Evolutionary conservation across 2,888 invertebrate species (phyloP), one percentile per base, ranked within the genome.

Genomic region (Epirrita christyi): DNA sequence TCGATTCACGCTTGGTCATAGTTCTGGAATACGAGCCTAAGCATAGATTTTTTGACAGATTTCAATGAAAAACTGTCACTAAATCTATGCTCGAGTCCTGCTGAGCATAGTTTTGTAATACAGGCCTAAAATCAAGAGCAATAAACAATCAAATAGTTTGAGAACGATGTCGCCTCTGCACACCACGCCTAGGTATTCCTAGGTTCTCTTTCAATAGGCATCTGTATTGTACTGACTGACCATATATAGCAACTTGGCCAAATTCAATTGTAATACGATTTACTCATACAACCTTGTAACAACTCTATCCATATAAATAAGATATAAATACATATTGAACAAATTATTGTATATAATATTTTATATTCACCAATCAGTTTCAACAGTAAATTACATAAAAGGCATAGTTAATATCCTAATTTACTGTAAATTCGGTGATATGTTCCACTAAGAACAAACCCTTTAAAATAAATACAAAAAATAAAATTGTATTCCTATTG

Each of bases 341-440:
- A 46, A 53, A 46, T 27, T n/a, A 45, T 42, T 28, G 55, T 32
- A 49, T 38, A 50, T 50, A 55, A 53, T 47, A 41, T 45, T 14
- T 43, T 55, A 21, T 21, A 36, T 43, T 48, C 38, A 34, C 55
- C 55, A 52, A 46, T 58, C 6, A 50, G 5, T 59, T 59, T 61
- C 37, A 62, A 65, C 62, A 60, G 58, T 62, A 58, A 53, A 51
- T 57, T 55, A 54, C 60, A 55, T 29, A 58, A 60, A 63, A 65
- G 64, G 64, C 64, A 58, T 50, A 64, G 42, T 62, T 59, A 42
- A 41, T 36, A 37, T 10, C 10, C 40, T 48, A 55, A 41, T 52
- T 49, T 54, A 63, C 36, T 51, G 36, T 21, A 8, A 42, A 42
- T 47, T 42, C 40, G 21, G 21, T 21, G 21, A 21, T 21, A 40